Evolutionary conservation across 2,113 vertebrate genomes (phyloP), one percentile per base, ranked within the genome.

Genomic region (Calidris pugnax): DNA sequence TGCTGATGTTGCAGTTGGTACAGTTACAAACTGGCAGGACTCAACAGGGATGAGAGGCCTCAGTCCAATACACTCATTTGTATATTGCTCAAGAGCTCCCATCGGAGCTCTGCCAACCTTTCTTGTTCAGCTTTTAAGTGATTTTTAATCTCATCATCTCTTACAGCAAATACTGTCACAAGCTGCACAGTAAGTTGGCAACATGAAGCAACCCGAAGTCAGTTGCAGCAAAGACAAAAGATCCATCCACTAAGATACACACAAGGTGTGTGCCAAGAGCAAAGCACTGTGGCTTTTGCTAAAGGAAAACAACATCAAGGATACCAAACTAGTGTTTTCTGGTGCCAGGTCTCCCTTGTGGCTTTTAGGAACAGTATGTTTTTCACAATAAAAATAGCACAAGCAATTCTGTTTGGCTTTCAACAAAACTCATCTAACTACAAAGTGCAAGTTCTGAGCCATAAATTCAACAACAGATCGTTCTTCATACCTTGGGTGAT

Each of bases 401-500:
- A 43, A 66, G 17, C 17, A 64, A 32, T 68, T 86, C 33, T 50
- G 26, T 55, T 41, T 53, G 24, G 39, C 60, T 83, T 89, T 56
- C 35, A 64, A 26, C 41, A 73, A 78, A 96, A 85, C 23, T 45
- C 56, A 74, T 43, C 14, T 69, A 62, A 56, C 50, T 64, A 20
- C 21, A 64, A 72, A 93, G 12, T 48, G 18, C 45, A 72, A 90
- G 41, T 71, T 90, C 63, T 56, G 27, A 84, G 85, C 71, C 17
- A 85, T 22, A 92, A 88, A 68, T 64, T 79, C 24, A 81, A n/a
- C 66, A 81, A 37, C 1, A 85, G 43, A 66, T 33, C 2, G 7
- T 74, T 96, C 79, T 73, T 77, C 97, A 94, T 95, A 99, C 99
- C 98, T 98, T 98, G 99, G 45, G 98, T 99, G 57, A 99, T 98